Evolutionary conservation across 2,113 vertebrate genomes (phyloP).

Genomic region (Tupaia chinensis): DNA sequence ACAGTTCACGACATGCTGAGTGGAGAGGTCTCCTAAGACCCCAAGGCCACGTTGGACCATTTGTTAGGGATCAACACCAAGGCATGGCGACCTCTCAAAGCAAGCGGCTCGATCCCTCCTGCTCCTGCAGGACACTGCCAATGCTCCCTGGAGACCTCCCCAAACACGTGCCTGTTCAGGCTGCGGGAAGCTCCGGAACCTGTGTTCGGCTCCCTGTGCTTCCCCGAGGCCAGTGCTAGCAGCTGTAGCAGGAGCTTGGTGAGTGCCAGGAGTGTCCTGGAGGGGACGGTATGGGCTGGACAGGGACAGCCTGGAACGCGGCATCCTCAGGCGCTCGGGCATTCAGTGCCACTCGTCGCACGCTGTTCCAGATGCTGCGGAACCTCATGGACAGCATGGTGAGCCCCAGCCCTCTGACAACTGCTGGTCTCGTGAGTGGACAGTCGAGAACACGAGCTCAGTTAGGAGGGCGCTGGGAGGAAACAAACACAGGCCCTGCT

Average conservation of each 20-base stretch:
- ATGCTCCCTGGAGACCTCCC: background rate
- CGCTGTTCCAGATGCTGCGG: background rate
- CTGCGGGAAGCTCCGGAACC: fast-evolving
- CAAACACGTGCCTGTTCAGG: background rate
- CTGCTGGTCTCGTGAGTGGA: fast-evolving
- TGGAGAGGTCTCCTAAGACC: background rate
- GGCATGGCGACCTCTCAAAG: background rate
- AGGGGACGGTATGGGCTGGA: background rate
- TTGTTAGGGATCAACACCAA: background rate
- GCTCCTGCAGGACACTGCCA: fast-evolving
- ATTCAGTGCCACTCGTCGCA: fast-evolving
- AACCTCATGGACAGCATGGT: fast-evolving
- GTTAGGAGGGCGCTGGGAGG: background rate
- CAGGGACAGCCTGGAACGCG: background rate
- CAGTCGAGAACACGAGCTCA: fast-evolving
- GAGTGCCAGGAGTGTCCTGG: background rate
- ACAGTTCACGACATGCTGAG: no score
- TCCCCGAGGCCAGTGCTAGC: background rate
- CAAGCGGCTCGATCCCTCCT: fast-evolving
- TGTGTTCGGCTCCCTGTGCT: background rate
- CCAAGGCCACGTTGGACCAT: fast-evolving
- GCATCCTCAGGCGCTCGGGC: background rate
- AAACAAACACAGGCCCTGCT: no score
- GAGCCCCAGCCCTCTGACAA: fast-evolving
- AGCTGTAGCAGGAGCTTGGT: background rate